Conservation (phyloP, 2,888 invertebrate species). For the Metalampra italica region DNA sequence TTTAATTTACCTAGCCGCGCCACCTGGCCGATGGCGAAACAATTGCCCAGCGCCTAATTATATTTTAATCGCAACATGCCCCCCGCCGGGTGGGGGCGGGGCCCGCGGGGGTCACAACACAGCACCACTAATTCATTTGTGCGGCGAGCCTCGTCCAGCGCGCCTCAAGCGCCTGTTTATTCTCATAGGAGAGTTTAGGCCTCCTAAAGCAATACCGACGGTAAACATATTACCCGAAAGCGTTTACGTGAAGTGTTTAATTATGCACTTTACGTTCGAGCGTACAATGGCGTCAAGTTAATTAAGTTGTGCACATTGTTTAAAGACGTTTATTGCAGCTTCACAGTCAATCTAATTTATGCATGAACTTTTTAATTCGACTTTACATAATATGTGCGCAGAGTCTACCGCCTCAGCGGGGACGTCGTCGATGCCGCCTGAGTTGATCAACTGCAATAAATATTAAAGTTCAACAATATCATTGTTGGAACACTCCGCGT, state of each 20-base stretch:
- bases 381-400: slow-evolving; percentile 29
- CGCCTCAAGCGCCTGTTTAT: slow-evolving; percentile 63
- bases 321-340: slow-evolving; percentile 58
- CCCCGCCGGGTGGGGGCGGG: slow-evolving; percentile 26
- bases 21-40: slow-evolving; percentile 76
- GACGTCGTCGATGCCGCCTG: slow-evolving; percentile 36
- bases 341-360: slow-evolving; percentile 49
- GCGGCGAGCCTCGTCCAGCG: slow-evolving; percentile 53
- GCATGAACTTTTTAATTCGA: slow-evolving; percentile 58
- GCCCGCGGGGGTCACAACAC: slow-evolving; percentile 36
- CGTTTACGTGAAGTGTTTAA: slow-evolving; percentile 73
- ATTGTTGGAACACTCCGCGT: slow-evolving; percentile 65
- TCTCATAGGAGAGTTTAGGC: slow-evolving; percentile 76
- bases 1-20: slow-evolving; percentile 72
- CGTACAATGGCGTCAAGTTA: slow-evolving; percentile 69
- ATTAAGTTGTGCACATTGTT: slow-evolving; percentile 68
- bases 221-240: slow-evolving; percentile 72
- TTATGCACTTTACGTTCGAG: slow-evolving; percentile 67
- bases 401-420: slow-evolving; percentile 25
- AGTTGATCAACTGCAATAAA: slow-evolving; percentile 74
- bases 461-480: slow-evolving; percentile 75
- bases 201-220: slow-evolving; percentile 71
- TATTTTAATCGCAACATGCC: slow-evolving; percentile 74
- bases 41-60: slow-evolving; percentile 76
- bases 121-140: slow-evolving; percentile 72